Evolutionary conservation across 2,888 invertebrate genomes (phyloP).

Genomic region (Scaptodrosophila latifasciaeformis): DNA sequence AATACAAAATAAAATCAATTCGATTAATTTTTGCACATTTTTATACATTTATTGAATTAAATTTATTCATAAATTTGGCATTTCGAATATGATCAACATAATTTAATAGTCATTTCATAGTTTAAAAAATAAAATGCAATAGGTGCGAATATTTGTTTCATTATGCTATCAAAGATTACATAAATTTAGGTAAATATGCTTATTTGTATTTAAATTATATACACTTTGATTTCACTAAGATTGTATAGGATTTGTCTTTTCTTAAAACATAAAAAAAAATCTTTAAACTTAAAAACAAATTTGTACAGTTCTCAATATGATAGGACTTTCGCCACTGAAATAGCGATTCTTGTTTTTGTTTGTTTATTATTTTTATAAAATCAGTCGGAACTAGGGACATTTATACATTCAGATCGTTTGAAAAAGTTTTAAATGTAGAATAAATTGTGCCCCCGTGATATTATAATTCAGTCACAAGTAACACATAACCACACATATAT

Average conservation of each 20-base stretch:
- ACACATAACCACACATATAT: too few species aligned
- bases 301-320: conserved; percentile 43
- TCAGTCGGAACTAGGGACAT: conserved; percentile 31
- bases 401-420: background rate
- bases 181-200: conserved; percentile 24
- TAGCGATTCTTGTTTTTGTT: too few species aligned
- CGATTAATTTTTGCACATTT: background rate
- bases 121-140: conserved; percentile 5
- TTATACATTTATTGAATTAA: conserved; percentile 16
- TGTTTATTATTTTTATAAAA: conserved; percentile 14
- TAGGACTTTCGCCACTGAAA: conserved; percentile 25
- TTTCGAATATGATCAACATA: conserved; percentile 48
- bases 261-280: background rate
- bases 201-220: conserved; percentile 32
- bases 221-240: conserved; percentile 35
- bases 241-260: background rate
- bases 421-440: too few species aligned
- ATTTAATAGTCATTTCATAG: conserved; percentile 9
- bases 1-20: background rate
- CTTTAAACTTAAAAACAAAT: conserved; percentile 20
- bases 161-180: too few species aligned
- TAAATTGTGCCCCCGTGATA: too few species aligned
- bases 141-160: background rate
- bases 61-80: conserved; percentile 53
- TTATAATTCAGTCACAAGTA: background rate